phyloP scores from a whole-genome alignment of 2,113 vertebrate species.

The Lepidothrix coronata region DNA sequence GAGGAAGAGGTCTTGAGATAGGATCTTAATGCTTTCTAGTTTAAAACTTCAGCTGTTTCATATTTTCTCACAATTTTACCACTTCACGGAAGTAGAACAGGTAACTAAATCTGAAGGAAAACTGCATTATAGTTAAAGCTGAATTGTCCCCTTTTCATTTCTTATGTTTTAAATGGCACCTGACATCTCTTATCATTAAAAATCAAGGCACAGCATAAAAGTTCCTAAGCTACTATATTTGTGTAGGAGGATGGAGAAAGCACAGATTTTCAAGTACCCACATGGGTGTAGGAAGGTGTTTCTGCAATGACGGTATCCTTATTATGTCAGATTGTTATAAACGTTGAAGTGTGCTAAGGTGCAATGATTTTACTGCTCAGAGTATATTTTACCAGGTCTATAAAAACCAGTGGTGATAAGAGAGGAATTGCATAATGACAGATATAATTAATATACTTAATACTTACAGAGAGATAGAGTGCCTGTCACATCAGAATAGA shows the following conservation, averaged over 20 bases:
- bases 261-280: constrained; percentile 62
- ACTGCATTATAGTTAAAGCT: neutral
- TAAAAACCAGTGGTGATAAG: constrained; percentile 12
- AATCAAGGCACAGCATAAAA: constrained; percentile 61
- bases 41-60: neutral
- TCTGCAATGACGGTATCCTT: constrained; percentile 56
- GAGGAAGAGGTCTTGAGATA: neutral
- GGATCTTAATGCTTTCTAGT: neutral
- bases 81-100: neutral
- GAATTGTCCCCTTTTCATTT: constrained; percentile 12
- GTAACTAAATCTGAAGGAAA: neutral
- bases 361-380: neutral
- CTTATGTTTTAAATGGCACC: constrained; percentile 33
- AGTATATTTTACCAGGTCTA: neutral
- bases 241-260: constrained; percentile 56
- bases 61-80: neutral
- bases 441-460: constrained; percentile 44
- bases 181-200: constrained; percentile 54
- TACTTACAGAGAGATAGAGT: neutral
- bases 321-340: constrained; percentile 60
- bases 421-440: constrained; percentile 6
- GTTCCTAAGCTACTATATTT: constrained; percentile 49
- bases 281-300: constrained; percentile 63
- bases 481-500: neutral
- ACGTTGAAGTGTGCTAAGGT: constrained; percentile 20